Conservation (phyloP, 2,113 vertebrate genomes). For the Pan paniscus region DNA sequence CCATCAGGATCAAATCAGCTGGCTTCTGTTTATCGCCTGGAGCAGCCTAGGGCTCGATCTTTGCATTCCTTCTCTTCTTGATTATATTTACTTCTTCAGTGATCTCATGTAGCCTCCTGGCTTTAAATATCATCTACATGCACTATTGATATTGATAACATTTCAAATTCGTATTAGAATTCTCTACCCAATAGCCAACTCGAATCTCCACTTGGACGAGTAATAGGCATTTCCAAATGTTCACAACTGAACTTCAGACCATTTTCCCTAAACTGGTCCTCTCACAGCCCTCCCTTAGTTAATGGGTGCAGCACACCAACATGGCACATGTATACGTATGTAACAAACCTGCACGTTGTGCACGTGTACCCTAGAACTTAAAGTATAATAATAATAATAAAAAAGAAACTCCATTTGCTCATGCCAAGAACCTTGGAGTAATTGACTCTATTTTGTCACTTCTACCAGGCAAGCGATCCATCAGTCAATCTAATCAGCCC, state of each 20-base stretch:
- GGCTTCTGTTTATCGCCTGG: background rate
- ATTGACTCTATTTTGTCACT: background rate
- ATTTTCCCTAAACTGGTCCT: background rate
- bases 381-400: too few relatives aligned
- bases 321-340: too few relatives aligned
- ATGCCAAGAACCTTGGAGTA: background rate
- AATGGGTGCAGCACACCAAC: too few relatives aligned
- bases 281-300: background rate
- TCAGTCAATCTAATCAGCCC: background rate
- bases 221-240: background rate
- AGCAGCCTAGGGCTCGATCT: rapidly evolving
- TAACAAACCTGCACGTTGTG: too few relatives aligned
- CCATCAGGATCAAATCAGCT: background rate
- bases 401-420: background rate
- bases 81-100: background rate
- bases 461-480: too few relatives aligned
- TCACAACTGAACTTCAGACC: background rate
- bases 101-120: background rate
- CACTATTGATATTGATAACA: background rate
- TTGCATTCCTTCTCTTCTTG: background rate
- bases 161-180: background rate
- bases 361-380: too few relatives aligned
- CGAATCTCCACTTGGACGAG: background rate
- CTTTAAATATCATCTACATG: background rate
- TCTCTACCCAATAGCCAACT: background rate